These are phyloP conservation scores for Nymphalis c-album DNA, from an alignment of 2,888 invertebrate species.

Conservation along the genomic window DNA sequence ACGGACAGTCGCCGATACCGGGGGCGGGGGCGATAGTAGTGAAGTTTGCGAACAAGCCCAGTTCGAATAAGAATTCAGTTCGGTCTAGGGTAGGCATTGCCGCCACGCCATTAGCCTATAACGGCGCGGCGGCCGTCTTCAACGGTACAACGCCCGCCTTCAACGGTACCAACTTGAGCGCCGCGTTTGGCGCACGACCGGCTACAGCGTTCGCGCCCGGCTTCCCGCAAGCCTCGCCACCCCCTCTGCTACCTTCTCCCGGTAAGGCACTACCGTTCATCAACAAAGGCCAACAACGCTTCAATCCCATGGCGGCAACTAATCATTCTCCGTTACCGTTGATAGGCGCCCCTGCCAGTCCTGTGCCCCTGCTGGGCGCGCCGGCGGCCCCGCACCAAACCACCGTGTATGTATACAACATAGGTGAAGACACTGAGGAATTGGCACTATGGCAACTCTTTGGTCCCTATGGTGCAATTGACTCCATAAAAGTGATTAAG, in stretches of 20 bases:
- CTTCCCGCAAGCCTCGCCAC: constrained; percentile 73
- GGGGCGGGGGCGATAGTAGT: constrained; percentile 74
- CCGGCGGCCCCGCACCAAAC: constrained; percentile 72
- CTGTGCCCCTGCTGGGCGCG: constrained; percentile 68
- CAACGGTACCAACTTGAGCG: constrained; percentile 66
- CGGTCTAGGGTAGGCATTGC: constrained; percentile 63
- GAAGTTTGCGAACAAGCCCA: constrained; percentile 78
- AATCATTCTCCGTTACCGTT: constrained; percentile 74
- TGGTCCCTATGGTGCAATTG: constrained; percentile 78
- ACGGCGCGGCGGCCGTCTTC: constrained; percentile 69
- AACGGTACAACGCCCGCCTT: constrained; percentile 66
- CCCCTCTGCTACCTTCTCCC: constrained; percentile 74
- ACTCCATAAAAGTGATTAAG: constrained; percentile 80
- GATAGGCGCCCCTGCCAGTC: constrained; percentile 72
- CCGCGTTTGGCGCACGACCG: constrained; percentile 69
- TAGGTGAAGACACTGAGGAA: constrained; percentile 79
- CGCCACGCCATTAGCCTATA: constrained; percentile 64
- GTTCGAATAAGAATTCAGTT: constrained; percentile 68
- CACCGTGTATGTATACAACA: constrained; percentile 80
- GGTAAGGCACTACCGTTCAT: constrained; percentile 79
- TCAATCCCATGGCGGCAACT: constrained; percentile 76
- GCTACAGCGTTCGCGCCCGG: constrained; percentile 67
- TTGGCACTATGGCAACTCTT: constrained; percentile 79
- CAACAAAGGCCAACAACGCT: constrained; percentile 77
- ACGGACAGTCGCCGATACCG: constrained; percentile 71